phyloP scores from a whole-genome alignment of 2,113 vertebrate species.

The Chaenogobius annularis region DNA sequence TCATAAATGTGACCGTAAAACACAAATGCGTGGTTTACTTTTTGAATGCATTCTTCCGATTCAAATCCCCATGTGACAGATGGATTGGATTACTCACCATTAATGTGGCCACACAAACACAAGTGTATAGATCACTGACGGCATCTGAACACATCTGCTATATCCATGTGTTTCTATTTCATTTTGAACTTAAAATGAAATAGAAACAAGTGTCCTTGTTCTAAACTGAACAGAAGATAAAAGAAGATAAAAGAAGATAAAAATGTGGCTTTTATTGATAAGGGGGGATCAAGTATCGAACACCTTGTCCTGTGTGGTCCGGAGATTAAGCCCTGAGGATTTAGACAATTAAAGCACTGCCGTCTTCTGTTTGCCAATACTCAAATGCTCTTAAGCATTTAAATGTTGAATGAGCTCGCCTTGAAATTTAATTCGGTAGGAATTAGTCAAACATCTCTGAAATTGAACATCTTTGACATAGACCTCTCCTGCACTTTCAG shows the following conservation, averaged over 20 bases:
- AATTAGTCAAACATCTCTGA: conserved; percentile 14
- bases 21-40: conserved; percentile 5
- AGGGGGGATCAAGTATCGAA: conserved; percentile 5
- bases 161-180: not conserved
- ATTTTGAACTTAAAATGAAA: too few relatives aligned
- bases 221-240: conserved; percentile 10
- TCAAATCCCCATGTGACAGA: conserved; percentile 51
- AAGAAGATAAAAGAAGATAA: conserved; percentile 2
- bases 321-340: conserved; percentile 20
- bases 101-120: conserved; percentile 19
- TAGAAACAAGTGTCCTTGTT: too few relatives aligned
- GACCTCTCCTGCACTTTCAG: conserved; percentile 2
- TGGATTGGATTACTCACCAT: conserved; percentile 54
- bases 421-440: conserved; percentile 30
- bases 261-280: not conserved
- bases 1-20: conserved; percentile 29
- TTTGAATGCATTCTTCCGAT: conserved; percentile 31
- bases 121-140: not conserved
- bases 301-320: conserved; percentile 19
- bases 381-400: conserved; percentile 16
- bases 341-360: not conserved
- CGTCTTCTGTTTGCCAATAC: conserved; percentile 1
- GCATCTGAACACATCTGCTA: not conserved
- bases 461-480: conserved; percentile 16
- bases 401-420: conserved; percentile 47